These are phyloP conservation scores for Enteromius argenteus DNA, from an alignment of 2,797 vertebrate species.

Conservation along the genomic window DNA sequence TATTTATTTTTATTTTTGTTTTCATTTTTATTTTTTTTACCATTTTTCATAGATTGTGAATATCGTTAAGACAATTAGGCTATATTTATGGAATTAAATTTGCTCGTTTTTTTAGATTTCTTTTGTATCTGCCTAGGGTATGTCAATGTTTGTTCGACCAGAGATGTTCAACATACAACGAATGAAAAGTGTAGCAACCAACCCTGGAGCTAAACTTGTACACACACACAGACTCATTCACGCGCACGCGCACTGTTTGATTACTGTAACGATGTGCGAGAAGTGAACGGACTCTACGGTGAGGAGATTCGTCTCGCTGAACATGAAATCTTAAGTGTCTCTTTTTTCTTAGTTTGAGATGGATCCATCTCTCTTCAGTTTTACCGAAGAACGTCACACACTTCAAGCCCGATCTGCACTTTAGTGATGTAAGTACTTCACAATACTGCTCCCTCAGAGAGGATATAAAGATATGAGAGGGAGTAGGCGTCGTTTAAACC, in stretches of 20 bases:
- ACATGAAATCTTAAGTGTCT: background rate
- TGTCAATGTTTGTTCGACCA: background rate
- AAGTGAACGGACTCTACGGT: background rate
- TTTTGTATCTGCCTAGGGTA: background rate
- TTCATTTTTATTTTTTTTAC: background rate
- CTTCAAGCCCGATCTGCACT: slow-evolving; percentile 3
- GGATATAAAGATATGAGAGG: background rate
- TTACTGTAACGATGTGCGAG: slow-evolving; percentile 20
- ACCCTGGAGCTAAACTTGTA: slow-evolving; percentile 26
- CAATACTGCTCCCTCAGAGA: background rate
- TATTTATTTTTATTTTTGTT: no score
- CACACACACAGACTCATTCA: background rate
- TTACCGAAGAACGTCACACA: slow-evolving; percentile 5
- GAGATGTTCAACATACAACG: background rate
- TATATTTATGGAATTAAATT: background rate
- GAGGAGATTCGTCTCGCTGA: background rate
- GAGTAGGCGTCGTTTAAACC: background rate
- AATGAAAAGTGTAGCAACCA: slow-evolving; percentile 33
- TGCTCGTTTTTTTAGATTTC: background rate
- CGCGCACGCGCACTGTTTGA: slow-evolving; percentile 37
- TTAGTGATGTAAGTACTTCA: background rate
- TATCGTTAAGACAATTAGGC: background rate
- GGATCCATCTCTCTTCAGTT: background rate
- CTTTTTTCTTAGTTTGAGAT: background rate
- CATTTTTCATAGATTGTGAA: background rate